phyloP scores from a whole-genome alignment of 2,113 vertebrate genomes.

The Bubalus kerabau region DNA sequence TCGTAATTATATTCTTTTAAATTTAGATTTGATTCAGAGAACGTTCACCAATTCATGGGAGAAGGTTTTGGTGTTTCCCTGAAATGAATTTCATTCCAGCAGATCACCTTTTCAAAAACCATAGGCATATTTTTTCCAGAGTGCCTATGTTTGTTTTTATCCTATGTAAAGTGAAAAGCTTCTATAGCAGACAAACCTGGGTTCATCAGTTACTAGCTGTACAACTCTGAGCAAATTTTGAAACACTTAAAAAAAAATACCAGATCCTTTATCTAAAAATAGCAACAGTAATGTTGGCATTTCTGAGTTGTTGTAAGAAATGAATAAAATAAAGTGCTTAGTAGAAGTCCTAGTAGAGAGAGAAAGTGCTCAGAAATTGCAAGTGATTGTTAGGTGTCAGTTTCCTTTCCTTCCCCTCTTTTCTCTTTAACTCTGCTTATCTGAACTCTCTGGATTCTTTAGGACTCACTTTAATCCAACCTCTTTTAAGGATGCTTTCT shows the following conservation, averaged over 20 bases:
- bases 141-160: background rate
- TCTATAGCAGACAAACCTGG: background rate
- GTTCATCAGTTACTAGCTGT: background rate
- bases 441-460: background rate
- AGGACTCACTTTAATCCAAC: background rate
- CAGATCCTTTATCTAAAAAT: background rate
- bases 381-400: background rate
- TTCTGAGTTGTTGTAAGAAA: background rate
- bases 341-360: background rate
- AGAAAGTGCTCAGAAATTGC: background rate
- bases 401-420: background rate
- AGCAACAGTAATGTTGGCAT: background rate
- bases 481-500: background rate
- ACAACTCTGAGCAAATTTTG: background rate
- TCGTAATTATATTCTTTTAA: conserved; percentile 19
- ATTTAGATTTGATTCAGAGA: conserved; percentile 5
- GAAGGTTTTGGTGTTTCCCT: background rate
- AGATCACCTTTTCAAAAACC: background rate
- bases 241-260: background rate
- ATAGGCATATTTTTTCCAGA: background rate
- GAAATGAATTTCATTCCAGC: background rate
- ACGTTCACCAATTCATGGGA: background rate
- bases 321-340: background rate
- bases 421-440: background rate
- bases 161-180: background rate